Evolutionary conservation across 2,888 invertebrate genomes (phyloP).

Genomic region (Bibio marci): DNA sequence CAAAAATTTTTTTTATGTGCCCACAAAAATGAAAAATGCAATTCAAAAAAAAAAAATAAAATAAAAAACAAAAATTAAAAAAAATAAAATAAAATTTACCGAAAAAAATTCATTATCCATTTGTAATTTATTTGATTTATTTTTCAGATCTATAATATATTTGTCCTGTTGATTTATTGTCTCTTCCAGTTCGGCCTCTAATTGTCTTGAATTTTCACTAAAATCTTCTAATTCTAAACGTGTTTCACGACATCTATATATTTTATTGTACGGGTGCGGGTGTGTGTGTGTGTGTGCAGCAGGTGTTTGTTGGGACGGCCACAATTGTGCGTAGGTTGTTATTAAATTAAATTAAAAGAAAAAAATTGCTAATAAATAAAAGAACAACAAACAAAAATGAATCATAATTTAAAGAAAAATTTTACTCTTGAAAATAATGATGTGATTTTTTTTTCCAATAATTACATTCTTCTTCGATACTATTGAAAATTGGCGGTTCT

Average conservation of each 20-base stretch:
- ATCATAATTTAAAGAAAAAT: constrained; percentile 5
- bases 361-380: too few species aligned
- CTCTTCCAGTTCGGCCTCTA: constrained; percentile 88
- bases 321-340: too few species aligned
- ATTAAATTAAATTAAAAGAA: too few species aligned
- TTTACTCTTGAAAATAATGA: constrained; percentile 54
- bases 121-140: constrained; percentile 58
- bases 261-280: too few species aligned
- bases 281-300: neutral
- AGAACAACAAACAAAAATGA: too few species aligned
- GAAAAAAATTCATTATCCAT: constrained; percentile 64
- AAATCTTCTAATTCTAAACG: constrained; percentile 88
- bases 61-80: too few species aligned
- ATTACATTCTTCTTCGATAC: constrained; percentile 29
- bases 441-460: constrained; percentile 58
- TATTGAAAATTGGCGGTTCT: constrained; percentile 19
- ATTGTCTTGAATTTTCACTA: constrained; percentile 75
- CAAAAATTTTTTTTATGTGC: too few species aligned
- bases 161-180: constrained; percentile 80
- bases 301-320: neutral
- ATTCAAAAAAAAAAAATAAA: too few species aligned
- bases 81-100: constrained; percentile 27
- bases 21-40: too few species aligned
- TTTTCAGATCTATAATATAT: constrained; percentile 66
- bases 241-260: constrained; percentile 51